Percentiles rank a stretch among this genome's conserved stretches.
These are phyloP conservation scores for Hirundo rustica DNA, from an alignment of 2,797 vertebrate species.

Conservation along the genomic window DNA sequence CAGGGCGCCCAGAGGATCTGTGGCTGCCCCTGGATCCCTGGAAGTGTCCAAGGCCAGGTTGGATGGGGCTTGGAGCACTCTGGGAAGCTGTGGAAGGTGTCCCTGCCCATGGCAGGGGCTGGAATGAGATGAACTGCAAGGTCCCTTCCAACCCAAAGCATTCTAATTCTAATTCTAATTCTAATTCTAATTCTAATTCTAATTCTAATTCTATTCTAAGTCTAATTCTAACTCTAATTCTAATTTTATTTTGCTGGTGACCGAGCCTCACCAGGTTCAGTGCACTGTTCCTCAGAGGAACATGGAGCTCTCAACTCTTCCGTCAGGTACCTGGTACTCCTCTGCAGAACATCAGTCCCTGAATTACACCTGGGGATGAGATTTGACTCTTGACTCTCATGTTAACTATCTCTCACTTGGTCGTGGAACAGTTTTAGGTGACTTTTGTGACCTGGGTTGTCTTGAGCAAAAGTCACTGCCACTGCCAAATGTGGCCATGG, in stretches of 20 bases:
- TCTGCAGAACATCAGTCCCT: not conserved
- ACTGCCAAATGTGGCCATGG: not conserved
- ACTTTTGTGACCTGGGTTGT: not conserved
- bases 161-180: not conserved
- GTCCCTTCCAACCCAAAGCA: not conserved
- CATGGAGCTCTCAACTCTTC: not conserved
- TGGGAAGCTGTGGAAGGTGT: rapidly evolving
- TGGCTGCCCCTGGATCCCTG: not conserved
- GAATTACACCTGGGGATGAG: not conserved
- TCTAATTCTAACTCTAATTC: no score
- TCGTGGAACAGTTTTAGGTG: not conserved
- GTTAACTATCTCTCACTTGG: not conserved
- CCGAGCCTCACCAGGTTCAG: not conserved
- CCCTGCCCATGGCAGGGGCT: not conserved
- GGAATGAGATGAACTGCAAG: not conserved
- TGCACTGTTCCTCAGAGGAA: not conserved
- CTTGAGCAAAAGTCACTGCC: not conserved
- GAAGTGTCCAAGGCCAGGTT: rapidly evolving
- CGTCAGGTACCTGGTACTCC: not conserved
- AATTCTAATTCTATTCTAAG: not conserved
- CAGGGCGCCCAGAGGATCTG: rapidly evolving
- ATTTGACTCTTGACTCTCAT: not conserved
- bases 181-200: not conserved
- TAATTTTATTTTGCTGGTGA: not conserved
- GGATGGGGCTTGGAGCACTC: rapidly evolving